Evolutionary conservation across 2,888 invertebrate genomes (phyloP).

Genomic region (Drosophila maculinotata): DNA sequence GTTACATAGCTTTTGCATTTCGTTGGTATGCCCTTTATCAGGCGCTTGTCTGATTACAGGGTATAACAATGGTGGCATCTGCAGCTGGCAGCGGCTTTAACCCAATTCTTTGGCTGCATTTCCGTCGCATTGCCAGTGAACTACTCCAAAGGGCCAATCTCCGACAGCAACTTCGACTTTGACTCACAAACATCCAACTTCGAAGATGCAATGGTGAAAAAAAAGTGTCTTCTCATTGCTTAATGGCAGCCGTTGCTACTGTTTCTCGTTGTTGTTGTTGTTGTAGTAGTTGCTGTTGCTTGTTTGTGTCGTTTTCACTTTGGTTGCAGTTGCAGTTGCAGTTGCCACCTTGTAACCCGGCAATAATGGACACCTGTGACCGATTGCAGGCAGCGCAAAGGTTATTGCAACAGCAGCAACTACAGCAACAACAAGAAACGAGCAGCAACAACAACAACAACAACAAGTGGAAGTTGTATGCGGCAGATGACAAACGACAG

Average conservation of each 20-base stretch:
- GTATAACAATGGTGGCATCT: constrained; percentile 50
- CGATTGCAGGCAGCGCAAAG: constrained; percentile 63
- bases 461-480: constrained; percentile 32
- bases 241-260: constrained; percentile 76
- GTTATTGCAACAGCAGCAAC: constrained; percentile 50
- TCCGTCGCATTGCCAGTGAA: constrained; percentile 52
- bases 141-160: constrained; percentile 51
- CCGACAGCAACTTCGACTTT: constrained; percentile 1
- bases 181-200: constrained; percentile 7
- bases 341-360: constrained; percentile 61
- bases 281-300: constrained; percentile 23
- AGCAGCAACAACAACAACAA: constrained; percentile 22
- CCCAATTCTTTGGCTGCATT: constrained; percentile 71
- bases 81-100: constrained; percentile 38
- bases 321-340: constrained; percentile 48
- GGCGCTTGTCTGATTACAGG: constrained; percentile 16
- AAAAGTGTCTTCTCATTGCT: constrained; percentile 78
- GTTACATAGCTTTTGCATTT: no score
- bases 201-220: constrained; percentile 19
- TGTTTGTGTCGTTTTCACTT: constrained; percentile 69
- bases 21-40: background rate
- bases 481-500: constrained; percentile 79
- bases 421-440: constrained; percentile 13
- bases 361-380: constrained; percentile 59
- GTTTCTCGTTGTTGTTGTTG: constrained; percentile 46